phyloP scores from a whole-genome alignment of 2,888 invertebrate species.

The Caenorhabditis sp. region DNA sequence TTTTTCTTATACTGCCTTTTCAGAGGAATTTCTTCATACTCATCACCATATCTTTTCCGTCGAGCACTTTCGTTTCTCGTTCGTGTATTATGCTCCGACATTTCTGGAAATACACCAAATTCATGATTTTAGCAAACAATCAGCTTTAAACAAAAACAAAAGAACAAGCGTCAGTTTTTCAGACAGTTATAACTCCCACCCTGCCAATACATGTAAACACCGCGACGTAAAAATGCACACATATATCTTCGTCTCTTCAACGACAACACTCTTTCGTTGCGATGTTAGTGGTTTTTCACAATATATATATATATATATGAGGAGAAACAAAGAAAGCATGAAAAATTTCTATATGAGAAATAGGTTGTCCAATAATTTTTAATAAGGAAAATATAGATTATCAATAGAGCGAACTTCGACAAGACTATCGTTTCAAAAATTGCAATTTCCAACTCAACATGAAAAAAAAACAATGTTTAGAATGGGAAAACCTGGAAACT shows the following conservation, averaged over 20 bases:
- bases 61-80: not conserved
- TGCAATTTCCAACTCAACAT: too few relatives aligned
- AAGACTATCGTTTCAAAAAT: too few relatives aligned
- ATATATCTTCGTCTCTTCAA: not conserved
- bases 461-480: too few relatives aligned
- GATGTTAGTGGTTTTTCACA: too few relatives aligned
- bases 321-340: too few relatives aligned
- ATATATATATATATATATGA: too few relatives aligned
- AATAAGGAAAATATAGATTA: too few relatives aligned
- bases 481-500: too few relatives aligned
- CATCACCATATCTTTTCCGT: not conserved
- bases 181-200: conserved; percentile 38
- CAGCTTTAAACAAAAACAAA: conserved; percentile 3
- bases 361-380: too few relatives aligned
- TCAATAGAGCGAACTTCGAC: too few relatives aligned
- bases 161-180: not conserved
- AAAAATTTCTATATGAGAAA: too few relatives aligned
- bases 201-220: conserved; percentile 27
- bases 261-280: not conserved
- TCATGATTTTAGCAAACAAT: conserved; percentile 6
- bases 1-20: not conserved
- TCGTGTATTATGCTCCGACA: not conserved
- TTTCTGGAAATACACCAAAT: not conserved
- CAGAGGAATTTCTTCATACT: not conserved
- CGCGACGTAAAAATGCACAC: conserved; percentile 16